Evolutionary conservation across 23 tunicate species (phyloP).

Genomic region (Botrylloides violaceus): DNA sequence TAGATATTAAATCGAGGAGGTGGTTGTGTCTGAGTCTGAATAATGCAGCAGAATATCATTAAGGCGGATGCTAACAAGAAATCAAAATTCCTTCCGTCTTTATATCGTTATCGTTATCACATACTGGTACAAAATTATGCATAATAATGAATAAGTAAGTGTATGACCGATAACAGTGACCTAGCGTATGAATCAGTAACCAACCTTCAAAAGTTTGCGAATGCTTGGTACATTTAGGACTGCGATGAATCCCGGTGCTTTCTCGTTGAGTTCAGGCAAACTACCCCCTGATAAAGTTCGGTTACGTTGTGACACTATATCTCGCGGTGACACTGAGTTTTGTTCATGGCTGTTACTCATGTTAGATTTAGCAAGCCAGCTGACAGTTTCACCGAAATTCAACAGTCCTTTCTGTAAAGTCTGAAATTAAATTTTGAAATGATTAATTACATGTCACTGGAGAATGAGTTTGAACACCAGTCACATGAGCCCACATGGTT

Average conservation of each 20-base stretch:
- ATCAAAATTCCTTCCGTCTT: too few species aligned
- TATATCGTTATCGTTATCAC: too few species aligned
- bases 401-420: slow-evolving; percentile 64
- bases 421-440: slow-evolving; percentile 29
- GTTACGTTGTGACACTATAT: not conserved
- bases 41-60: too few species aligned
- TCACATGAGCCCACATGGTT: too few species aligned
- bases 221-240: slow-evolving; percentile 38
- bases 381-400: slow-evolving; percentile 69
- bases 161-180: too few species aligned
- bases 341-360: slow-evolving; percentile 6
- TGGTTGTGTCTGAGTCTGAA: too few species aligned
- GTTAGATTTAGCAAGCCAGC: slow-evolving; percentile 81
- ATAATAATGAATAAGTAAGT: too few species aligned
- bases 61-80: too few species aligned
- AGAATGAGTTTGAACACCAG: too few species aligned
- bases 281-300: slow-evolving; percentile 15
- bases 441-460: too few species aligned
- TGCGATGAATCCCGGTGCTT: slow-evolving; percentile 57
- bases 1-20: too few species aligned
- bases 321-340: not conserved
- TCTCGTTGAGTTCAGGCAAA: slow-evolving; percentile 6
- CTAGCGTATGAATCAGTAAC: not conserved
- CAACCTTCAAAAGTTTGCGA: not conserved
- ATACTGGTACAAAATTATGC: too few species aligned